These are phyloP conservation scores for Subacronicta megacephala DNA, from an alignment of 2,888 invertebrate genomes.

Conservation along the genomic window DNA sequence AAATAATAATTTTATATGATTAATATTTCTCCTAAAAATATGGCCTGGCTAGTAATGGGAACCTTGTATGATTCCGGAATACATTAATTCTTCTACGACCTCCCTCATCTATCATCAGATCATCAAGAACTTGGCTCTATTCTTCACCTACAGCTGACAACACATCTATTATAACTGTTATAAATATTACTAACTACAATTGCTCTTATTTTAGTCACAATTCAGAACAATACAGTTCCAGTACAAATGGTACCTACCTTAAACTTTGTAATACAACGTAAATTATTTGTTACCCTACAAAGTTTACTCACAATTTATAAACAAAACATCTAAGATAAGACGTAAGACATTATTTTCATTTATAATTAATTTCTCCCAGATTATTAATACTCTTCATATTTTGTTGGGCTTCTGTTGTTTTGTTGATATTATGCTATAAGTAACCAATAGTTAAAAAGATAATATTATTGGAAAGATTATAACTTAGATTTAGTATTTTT, in stretches of 20 bases:
- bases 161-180: too few species aligned
- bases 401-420: conserved; percentile 4
- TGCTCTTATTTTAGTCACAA: conserved; percentile 11
- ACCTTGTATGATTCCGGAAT: too few species aligned
- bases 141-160: too few species aligned
- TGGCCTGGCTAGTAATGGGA: too few species aligned
- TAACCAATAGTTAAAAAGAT: background rate
- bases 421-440: background rate
- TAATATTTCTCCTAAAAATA: too few species aligned
- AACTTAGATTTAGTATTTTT: too few species aligned
- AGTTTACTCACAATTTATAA: conserved; percentile 34
- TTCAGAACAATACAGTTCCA: conserved; percentile 27
- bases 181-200: too few species aligned
- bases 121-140: too few species aligned
- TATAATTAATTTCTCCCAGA: conserved; percentile 38
- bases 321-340: conserved; percentile 47
- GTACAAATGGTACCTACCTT: conserved; percentile 27
- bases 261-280: conserved; percentile 29
- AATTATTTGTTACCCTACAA: conserved; percentile 37
- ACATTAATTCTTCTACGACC: too few species aligned
- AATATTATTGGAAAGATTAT: too few species aligned
- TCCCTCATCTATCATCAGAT: too few species aligned
- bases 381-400: conserved; percentile 19
- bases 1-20: too few species aligned
- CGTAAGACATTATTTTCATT: conserved; percentile 35